Conservation (phyloP, 2,113 vertebrate genomes). For the Probosciger aterrimus region DNA sequence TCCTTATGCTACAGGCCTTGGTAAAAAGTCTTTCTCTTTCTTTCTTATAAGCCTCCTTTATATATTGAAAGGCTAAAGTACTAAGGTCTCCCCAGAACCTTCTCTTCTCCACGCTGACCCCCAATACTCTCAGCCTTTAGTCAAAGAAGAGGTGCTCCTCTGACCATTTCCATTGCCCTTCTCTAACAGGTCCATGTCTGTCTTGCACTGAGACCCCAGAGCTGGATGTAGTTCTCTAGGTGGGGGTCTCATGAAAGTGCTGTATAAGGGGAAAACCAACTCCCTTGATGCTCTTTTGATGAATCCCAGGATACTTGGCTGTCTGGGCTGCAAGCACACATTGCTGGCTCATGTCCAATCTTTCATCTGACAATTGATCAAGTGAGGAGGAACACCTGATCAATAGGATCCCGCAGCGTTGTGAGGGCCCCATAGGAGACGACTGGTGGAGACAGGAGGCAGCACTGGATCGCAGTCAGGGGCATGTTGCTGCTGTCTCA, state of each 20-base stretch:
- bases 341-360: not conserved
- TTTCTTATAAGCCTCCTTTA: not conserved
- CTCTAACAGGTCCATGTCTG: not conserved
- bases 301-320: not conserved
- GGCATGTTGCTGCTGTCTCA: not conserved
- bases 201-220: not conserved
- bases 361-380: not conserved
- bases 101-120: not conserved
- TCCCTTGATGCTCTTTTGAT: not conserved
- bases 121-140: not conserved
- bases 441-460: not conserved
- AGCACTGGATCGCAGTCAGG: not conserved
- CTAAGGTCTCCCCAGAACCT: not conserved
- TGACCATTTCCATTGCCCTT: not conserved
- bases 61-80: not conserved
- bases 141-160: not conserved
- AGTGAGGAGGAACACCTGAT: not conserved
- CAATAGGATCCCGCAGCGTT: rapidly evolving
- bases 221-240: no score
- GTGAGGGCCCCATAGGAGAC: not conserved
- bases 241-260: not conserved
- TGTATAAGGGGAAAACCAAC: not conserved
- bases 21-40: not conserved
- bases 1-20: not conserved
- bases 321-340: not conserved